Percentiles rank a stretch among this genome's conserved stretches.
phyloP scores from a whole-genome alignment of 2,797 vertebrate genomes.

The Lagorchestes hirsutus region DNA sequence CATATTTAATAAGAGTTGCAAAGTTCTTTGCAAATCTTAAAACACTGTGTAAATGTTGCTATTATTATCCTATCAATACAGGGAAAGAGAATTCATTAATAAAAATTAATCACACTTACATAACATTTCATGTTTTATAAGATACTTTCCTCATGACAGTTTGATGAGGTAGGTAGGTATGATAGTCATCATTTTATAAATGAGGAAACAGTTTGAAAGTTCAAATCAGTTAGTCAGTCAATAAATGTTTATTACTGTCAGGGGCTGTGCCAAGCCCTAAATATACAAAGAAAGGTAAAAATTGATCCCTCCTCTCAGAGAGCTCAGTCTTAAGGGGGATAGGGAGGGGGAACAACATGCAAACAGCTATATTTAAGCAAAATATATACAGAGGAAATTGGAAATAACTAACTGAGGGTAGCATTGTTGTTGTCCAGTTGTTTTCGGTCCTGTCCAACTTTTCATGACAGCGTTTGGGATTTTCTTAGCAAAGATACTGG shows the following conservation, averaged over 20 bases:
- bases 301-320: neutral
- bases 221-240: neutral
- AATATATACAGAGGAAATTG: neutral
- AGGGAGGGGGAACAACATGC: neutral
- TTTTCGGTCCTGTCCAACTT: neutral
- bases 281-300: neutral
- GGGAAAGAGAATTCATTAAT: neutral
- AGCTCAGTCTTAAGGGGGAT: neutral
- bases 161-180: neutral
- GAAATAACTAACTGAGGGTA: neutral
- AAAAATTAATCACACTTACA: neutral
- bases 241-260: neutral
- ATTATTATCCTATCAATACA: neutral
- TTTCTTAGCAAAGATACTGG: neutral
- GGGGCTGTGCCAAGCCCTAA: neutral
- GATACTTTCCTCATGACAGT: neutral
- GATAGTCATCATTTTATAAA: neutral
- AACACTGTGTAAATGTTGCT: neutral
- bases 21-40: neutral
- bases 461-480: neutral
- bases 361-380: neutral
- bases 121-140: neutral
- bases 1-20: neutral
- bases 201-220: neutral
- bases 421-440: neutral